Base-by-base conservation (phyloP, 2,113 vertebrate genomes). In the Ornithorhynchus anatinus region DNA sequence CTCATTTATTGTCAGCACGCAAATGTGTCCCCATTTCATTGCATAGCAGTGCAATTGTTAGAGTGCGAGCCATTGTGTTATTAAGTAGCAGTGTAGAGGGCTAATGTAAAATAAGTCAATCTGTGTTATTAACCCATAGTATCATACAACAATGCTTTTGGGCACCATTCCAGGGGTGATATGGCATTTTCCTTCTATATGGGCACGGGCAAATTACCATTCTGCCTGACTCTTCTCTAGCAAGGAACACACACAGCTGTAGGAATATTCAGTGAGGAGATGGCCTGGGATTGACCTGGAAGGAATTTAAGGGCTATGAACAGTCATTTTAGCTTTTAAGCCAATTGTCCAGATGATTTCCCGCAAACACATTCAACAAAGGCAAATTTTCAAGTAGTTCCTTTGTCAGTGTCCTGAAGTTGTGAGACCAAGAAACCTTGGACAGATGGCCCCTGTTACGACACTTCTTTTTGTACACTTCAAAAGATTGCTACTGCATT, bases 1-100 rank as follows among this genome's bases (percentile, higher is more conserved):
- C 23, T 76, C 69, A 66, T 69, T 80, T 80, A 75, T 42, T 80
- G 80, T 73, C 52, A 80, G 44, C 7, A 83, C 79, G 71, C 59
- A 86, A 79, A 80, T 25, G 7, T 72, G 67, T 54, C 60, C 74
- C 22, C 16, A 32, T 75, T 33, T 77, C 40, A 61, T 66, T 67
- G 52, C 53, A 68, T 25, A 73, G 47, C 32, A 39, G 0, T 5
- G 10, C 29, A 69, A 58, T 53, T 64, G 35, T 67, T 60, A 48
- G 32, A 43, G 54, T 43, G 23, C 29, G 51, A 72, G 35, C 48
- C 37, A 72, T 33, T 52, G 27, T 36, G 27, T 70, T 54, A 37
- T 40, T 51, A 72, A 77, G 57, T 12, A 43, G 71, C 59, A 65
- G 29, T 35, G 54, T 60, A 52, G 42, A 52, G n/a, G 56, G 25